These are phyloP conservation scores for Lithobates sylvaticus DNA, from an alignment of 2,797 vertebrate genomes.

Conservation along the genomic window DNA sequence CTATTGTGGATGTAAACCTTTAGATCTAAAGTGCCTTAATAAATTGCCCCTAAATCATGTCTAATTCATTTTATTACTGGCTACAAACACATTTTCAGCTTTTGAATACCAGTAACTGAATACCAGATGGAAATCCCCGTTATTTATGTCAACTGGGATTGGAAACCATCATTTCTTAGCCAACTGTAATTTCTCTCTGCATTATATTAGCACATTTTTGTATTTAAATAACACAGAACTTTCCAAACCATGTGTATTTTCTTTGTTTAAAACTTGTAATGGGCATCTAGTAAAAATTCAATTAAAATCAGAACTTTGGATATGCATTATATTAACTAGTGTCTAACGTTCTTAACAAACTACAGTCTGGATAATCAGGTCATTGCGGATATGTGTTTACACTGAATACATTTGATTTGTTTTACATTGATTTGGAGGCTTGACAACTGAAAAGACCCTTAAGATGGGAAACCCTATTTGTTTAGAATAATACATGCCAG, in stretches of 20 bases:
- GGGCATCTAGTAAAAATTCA: not conserved
- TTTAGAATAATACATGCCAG: not conserved
- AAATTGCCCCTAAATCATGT: not conserved
- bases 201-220: too few species aligned
- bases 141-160: too few species aligned
- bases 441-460: not conserved
- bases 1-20: too few species aligned
- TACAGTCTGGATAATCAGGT: not conserved
- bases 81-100: not conserved
- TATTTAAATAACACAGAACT: too few species aligned
- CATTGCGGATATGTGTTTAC: not conserved
- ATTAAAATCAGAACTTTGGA: not conserved
- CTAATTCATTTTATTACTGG: too few species aligned
- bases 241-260: too few species aligned
- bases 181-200: too few species aligned
- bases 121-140: not conserved
- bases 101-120: not conserved
- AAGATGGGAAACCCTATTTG: not conserved
- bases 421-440: not conserved
- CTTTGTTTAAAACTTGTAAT: not conserved
- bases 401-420: constrained; percentile 8
- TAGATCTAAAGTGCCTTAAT: not conserved
- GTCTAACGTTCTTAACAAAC: not conserved
- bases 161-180: too few species aligned
- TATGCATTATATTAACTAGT: not conserved